phyloP scores from a whole-genome alignment of 2,113 vertebrate species.

The zebrafish (Danio rerio) region GRCz12tu NC_133199.1:9940501-9941000 shows the following conservation, averaged over 20 bases:
- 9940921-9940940: conserved; percentile 68
- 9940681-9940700: conserved; percentile 55
- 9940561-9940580: conserved; percentile 84
- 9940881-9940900: conserved; percentile 62
- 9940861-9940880: conserved; percentile 60
- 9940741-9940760: conserved; percentile 48
- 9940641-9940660: conserved; percentile 68
- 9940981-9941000: not conserved
- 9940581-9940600: conserved; percentile 95
- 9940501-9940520: conserved; percentile 97
- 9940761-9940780: conserved; percentile 18
- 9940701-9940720: conserved; percentile 60
- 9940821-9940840: conserved; percentile 37
- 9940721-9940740: conserved; percentile 63
- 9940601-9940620: conserved; percentile 78
- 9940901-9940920: conserved; percentile 66
- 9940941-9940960: conserved; percentile 63
- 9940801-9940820: conserved; percentile 37
- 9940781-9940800: conserved; percentile 23
- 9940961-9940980: not conserved
- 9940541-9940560: conserved; percentile 91
- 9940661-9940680: conserved; percentile 66
- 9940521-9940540: conserved; percentile 89
- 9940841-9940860: conserved; percentile 1
- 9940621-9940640: conserved; percentile 74